phyloP scores from a whole-genome alignment of 1,140 invertebrate species.

The Acromyrmex charruanus region DNA sequence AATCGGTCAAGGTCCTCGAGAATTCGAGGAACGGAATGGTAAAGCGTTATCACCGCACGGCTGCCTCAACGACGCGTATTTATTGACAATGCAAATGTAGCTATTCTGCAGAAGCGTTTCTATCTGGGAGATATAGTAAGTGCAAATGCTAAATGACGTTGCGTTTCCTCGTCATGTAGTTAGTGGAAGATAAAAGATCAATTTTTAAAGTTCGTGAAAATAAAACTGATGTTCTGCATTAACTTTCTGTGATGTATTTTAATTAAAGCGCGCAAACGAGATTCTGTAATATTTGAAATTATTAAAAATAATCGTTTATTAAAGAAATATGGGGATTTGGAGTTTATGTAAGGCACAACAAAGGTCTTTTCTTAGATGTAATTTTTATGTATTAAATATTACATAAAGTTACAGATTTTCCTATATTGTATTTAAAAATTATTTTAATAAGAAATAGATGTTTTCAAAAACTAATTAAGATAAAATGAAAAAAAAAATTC shows the following conservation, averaged over 20 bases:
- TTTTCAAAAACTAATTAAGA: background rate
- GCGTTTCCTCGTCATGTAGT: background rate
- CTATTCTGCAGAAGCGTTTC: background rate
- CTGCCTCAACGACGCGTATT: constrained; percentile 8
- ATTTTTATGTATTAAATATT: constrained; percentile 5
- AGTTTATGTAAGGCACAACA: background rate
- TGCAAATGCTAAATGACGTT: constrained; percentile 19
- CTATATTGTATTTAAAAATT: too few relatives aligned
- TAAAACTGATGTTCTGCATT: background rate
- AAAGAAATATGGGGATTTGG: background rate
- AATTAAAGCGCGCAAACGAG: background rate
- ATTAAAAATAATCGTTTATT: background rate
- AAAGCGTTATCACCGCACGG: constrained; percentile 20
- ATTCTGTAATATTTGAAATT: background rate
- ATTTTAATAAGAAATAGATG: too few relatives aligned
- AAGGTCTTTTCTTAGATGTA: background rate
- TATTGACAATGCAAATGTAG: constrained; percentile 47
- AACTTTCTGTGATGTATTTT: background rate
- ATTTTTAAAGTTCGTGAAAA: constrained; percentile 1
- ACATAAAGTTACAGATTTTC: background rate
- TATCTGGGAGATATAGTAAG: constrained; percentile 1
- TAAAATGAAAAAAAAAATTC: background rate
- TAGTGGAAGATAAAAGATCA: constrained; percentile 7
- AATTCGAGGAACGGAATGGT: background rate
- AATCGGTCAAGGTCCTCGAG: constrained; percentile 41